Evolutionary conservation across 2,888 invertebrate species (phyloP).

Genomic region (Podabrus alpinus): DNA sequence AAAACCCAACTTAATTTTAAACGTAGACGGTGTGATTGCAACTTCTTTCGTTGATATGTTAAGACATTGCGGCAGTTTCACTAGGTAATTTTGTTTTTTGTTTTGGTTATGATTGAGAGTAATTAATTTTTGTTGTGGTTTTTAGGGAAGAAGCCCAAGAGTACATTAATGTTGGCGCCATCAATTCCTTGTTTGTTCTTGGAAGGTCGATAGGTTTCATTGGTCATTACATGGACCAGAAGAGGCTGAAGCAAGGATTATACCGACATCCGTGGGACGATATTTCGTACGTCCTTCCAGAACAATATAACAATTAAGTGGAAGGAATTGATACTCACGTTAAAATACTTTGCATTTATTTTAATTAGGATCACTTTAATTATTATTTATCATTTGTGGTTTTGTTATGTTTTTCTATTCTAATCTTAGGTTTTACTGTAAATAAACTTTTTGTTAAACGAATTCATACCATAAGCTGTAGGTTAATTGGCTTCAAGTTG

Average conservation of each 20-base stretch:
- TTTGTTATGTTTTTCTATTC: neutral
- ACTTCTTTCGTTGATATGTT: slow-evolving; percentile 97
- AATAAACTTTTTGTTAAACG: neutral
- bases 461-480: neutral
- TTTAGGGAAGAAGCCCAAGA: slow-evolving; percentile 93
- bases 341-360: neutral
- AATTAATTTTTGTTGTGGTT: slow-evolving; percentile 19
- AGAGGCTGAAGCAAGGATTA: slow-evolving; percentile 96
- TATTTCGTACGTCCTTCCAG: slow-evolving; percentile 86
- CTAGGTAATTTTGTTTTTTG: slow-evolving; percentile 64
- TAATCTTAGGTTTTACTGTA: neutral
- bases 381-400: neutral
- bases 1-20: slow-evolving; percentile 99
- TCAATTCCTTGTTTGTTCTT: slow-evolving; percentile 97
- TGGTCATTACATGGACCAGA: slow-evolving; percentile 98
- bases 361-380: neutral
- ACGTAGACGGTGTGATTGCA: slow-evolving; percentile 98
- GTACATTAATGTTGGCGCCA: slow-evolving; percentile 95
- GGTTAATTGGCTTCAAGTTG: neutral
- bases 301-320: slow-evolving; percentile 61
- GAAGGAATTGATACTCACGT: neutral
- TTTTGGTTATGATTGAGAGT: neutral
- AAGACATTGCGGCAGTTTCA: slow-evolving; percentile 91
- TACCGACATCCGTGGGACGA: slow-evolving; percentile 99
- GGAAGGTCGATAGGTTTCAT: slow-evolving; percentile 98